Conservation (phyloP, 2,888 invertebrate species). For the Slavum lentiscoides region DNA sequence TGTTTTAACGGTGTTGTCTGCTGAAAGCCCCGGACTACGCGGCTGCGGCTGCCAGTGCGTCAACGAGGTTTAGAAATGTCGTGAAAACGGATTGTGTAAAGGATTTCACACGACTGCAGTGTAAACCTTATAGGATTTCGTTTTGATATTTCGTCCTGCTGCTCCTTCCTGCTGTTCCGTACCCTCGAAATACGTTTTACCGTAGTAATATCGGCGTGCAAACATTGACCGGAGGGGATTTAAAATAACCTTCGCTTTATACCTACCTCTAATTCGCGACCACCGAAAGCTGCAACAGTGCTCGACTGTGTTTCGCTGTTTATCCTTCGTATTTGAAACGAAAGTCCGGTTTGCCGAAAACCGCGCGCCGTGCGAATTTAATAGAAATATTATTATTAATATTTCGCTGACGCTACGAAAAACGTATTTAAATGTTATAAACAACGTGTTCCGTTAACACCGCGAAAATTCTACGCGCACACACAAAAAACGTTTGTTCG, state of each 20-base stretch:
- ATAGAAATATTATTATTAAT: not conserved
- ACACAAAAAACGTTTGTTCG: too few species aligned
- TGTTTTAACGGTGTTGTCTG: not conserved
- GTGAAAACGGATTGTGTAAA: constrained; percentile 20
- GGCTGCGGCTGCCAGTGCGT: too few species aligned
- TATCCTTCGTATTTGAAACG: constrained; percentile 17
- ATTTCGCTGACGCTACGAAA: not conserved
- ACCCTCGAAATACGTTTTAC: constrained; percentile 15
- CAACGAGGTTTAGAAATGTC: constrained; percentile 27
- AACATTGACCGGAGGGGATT: constrained; percentile 43
- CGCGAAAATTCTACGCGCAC: too few species aligned
- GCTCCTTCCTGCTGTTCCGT: not conserved
- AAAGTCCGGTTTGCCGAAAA: constrained; percentile 5
- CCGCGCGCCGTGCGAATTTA: not conserved
- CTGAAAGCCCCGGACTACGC: not conserved
- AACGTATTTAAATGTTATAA: not conserved
- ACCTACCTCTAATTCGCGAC: not conserved
- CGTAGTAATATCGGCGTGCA: constrained; percentile 1
- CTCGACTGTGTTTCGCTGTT: constrained; percentile 3
- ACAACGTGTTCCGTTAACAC: too few species aligned
- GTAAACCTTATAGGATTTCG: constrained; percentile 39
- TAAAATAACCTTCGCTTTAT: constrained; percentile 25
- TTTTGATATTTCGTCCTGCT: constrained; percentile 29
- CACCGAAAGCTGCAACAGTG: too few species aligned
- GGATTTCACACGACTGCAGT: constrained; percentile 29